Evolutionary conservation across 2,113 vertebrate species (phyloP), one percentile per base, ranked within the genome.

Genomic region (Saguinus midas): DNA sequence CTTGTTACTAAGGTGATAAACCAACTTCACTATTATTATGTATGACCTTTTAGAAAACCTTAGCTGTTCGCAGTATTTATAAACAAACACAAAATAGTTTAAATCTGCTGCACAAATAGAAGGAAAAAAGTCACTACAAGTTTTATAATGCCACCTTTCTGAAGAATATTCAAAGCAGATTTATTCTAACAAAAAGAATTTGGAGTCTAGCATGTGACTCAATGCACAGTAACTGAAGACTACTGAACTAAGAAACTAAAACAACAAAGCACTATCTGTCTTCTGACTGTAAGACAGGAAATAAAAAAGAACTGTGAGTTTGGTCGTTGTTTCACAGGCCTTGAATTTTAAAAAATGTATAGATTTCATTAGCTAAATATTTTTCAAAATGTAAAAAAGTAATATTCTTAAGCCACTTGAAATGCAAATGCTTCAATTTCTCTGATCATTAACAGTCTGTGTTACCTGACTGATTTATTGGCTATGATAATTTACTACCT

Each of bases 1-100:
- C 2, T 57, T 97, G 87, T 95, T 93, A n/a, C 45, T 83, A 70
- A 82, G 35, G 27, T 50, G 70, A 79, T 84, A 94, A 48, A 98
- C 86, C 35, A 78, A 66, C 8, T 68, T 27, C 90, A 23, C 12
- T 68, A 75, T 87, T 90, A 88, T 86, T 95, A 91, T 84, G 64
- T 76, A 91, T 76, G 40, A 91, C n/a, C 27, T 81, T 76, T 73
- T n/a, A 27, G 73, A 84, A 82, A 13, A 14, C 1, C 1, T 79
- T 88, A n/a, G 6, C 29, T 64, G 37, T 70, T 79, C 6, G n/a
- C 75, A 87, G 10, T 37, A 78, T 94, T 95, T 78, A 40, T 20
- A 93, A 97, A 32, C 2, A 88, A 64, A 7, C 8, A 70, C 87
- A 68, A 92, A 95, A 78, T 13, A 79, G 1, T 78, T 89, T 78